Evolutionary conservation across 2,888 invertebrate genomes (phyloP), one percentile per base, ranked within the genome.

Genomic region (Ectemnius cavifrons): DNA sequence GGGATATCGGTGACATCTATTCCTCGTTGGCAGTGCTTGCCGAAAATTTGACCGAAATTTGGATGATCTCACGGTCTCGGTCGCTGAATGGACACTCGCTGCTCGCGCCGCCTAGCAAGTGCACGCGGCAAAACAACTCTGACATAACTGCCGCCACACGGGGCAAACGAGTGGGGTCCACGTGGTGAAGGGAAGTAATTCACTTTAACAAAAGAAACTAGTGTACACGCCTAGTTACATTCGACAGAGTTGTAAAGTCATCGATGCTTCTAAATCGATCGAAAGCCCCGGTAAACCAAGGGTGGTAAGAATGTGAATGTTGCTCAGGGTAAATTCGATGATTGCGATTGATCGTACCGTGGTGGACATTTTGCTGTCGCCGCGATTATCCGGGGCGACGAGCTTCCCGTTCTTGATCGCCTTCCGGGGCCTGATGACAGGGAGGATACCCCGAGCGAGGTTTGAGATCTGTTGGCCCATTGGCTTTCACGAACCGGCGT

Each of bases 381-480:
- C 62, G 2, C 57, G 16, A 3, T 5, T 23, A n/a, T 77, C 68
- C 65, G 52, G 68, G 18, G 63, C 67, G 73, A 73, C 73, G 64
- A 78, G 73, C 11, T 20, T 63, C 28, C 61, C 49, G 4, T 65
- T 45, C 14, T 64, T 70, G 16, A 58, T 16, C 16, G 18, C 60
- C 45, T 13, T 68, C 8, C 62, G 67, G 14, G 73, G 66, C 59
- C 67, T 80, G 56, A 68, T 28, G 45, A 75, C 16, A 2, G 88
- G 88, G 16, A 75, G 73, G n/a, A 87, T 67, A 28, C 78, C 77
- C 79, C 84, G 79, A 2, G 84, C 67, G 27, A 89, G 70, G 28
- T 76, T 84, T 16, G 88, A 83, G 52, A 88, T 75, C 73, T 83
- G 87, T 37, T 84, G 77, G 61, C 89, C 89, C 89, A 89, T 89